Evolutionary conservation across 2,888 invertebrate genomes (phyloP).

Genomic region (Heliconius erato): DNA sequence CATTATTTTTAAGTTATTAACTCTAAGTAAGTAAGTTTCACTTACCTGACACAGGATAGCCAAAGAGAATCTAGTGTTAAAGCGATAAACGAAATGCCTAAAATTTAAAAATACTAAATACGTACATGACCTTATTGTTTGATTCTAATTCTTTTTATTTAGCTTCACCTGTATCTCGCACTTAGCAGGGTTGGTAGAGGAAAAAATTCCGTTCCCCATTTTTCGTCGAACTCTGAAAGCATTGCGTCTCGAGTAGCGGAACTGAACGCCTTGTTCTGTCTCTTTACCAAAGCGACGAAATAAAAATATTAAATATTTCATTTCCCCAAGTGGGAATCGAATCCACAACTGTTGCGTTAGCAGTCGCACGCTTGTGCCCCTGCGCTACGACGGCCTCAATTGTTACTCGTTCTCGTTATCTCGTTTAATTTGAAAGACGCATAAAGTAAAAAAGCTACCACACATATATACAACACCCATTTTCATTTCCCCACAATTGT

Average conservation of each 20-base stretch:
- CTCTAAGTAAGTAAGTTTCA: not conserved
- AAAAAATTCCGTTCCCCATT: too few species aligned
- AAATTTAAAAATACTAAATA: too few species aligned
- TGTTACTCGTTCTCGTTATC: too few species aligned
- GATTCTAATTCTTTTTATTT: too few species aligned
- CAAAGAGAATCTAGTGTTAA: too few species aligned
- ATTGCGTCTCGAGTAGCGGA: not conserved
- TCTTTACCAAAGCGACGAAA: not conserved
- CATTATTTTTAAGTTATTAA: not conserved
- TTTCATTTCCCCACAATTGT: slow-evolving; percentile 7
- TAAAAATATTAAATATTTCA: not conserved
- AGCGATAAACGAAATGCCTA: too few species aligned
- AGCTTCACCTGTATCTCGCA: too few species aligned
- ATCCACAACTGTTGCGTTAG: not conserved
- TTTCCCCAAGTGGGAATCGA: not conserved
- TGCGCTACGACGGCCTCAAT: not conserved
- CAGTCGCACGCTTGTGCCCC: not conserved
- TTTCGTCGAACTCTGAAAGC: too few species aligned
- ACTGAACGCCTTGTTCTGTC: not conserved
- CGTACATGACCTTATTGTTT: too few species aligned
- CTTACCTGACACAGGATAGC: too few species aligned
- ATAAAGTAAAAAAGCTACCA: not conserved
- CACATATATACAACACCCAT: not conserved
- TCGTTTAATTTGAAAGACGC: too few species aligned
- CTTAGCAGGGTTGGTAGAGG: too few species aligned